Conservation (phyloP, 2,113 vertebrate species). For the Eurypyga helias region DNA sequence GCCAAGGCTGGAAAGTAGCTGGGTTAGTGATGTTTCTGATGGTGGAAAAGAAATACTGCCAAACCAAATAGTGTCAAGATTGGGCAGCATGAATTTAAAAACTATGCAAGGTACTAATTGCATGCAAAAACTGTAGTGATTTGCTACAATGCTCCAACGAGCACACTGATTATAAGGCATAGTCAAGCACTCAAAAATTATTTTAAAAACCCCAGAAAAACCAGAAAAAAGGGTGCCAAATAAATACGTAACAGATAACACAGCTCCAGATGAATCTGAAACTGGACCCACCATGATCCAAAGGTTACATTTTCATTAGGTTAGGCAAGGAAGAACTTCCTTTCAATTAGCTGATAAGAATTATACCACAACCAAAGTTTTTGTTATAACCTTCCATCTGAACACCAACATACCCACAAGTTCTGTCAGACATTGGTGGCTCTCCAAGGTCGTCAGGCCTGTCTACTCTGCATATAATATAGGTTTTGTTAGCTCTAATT, state of each 20-base stretch:
- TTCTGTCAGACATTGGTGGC: background rate
- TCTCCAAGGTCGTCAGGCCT: background rate
- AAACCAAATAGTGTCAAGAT: background rate
- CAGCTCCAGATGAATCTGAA: background rate
- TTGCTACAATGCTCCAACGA: background rate
- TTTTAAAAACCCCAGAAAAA: background rate
- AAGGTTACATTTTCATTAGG: background rate
- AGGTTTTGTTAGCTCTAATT: slow-evolving; percentile 5
- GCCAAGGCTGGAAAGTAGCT: background rate
- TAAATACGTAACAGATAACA: background rate
- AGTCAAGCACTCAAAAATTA: background rate
- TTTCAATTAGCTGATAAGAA: background rate
- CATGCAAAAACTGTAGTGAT: background rate
- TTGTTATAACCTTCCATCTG: background rate
- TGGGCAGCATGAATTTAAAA: background rate
- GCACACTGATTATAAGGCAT: background rate
- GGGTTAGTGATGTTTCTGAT: background rate
- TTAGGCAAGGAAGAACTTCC: background rate
- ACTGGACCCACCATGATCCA: background rate
- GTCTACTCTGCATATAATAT: background rate
- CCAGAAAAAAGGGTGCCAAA: background rate
- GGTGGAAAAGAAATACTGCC: background rate
- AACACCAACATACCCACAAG: background rate
- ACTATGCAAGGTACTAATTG: background rate
- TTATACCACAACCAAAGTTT: background rate